These are phyloP conservation scores for Temnothorax longispinosus DNA, from an alignment of 1,140 invertebrate species.

Conservation along the genomic window DNA sequence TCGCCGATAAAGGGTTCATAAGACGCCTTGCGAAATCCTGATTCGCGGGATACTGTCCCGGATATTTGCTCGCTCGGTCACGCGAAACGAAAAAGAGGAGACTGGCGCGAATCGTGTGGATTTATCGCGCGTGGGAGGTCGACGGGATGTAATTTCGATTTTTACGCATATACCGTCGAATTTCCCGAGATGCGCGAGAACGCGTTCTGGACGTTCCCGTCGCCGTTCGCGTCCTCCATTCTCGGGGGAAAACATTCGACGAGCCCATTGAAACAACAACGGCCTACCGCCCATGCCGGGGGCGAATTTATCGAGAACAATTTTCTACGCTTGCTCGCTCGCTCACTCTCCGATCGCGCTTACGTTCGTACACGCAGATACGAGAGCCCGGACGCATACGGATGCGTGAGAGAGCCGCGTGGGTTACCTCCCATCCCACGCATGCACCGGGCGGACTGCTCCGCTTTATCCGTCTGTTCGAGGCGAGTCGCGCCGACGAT, in stretches of 20 bases:
- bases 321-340: slow-evolving; percentile 46
- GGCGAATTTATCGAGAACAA: slow-evolving; percentile 64
- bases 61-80: neutral
- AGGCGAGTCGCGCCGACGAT: neutral
- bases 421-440: slow-evolving; percentile 74
- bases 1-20: slow-evolving; percentile 34
- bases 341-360: slow-evolving; percentile 7
- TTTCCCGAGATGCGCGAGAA: slow-evolving; percentile 29
- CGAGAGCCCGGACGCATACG: slow-evolving; percentile 28
- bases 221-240: slow-evolving; percentile 6
- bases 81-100: neutral
- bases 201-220: slow-evolving; percentile 18
- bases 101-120: neutral
- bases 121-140: slow-evolving; percentile 38
- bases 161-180: slow-evolving; percentile 28
- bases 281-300: neutral
- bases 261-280: slow-evolving; percentile 6
- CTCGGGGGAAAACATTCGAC: slow-evolving; percentile 10
- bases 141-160: neutral
- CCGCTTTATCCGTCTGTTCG: slow-evolving; percentile 63
- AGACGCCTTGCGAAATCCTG: neutral
- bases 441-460: slow-evolving; percentile 50
- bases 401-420: slow-evolving; percentile 72
- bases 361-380: neutral
- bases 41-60: neutral